Percentiles rank a stretch among this genome's conserved stretches.
phyloP scores from a whole-genome alignment of 2,888 invertebrate genomes.

The Hypomecis atomaria region DNA sequence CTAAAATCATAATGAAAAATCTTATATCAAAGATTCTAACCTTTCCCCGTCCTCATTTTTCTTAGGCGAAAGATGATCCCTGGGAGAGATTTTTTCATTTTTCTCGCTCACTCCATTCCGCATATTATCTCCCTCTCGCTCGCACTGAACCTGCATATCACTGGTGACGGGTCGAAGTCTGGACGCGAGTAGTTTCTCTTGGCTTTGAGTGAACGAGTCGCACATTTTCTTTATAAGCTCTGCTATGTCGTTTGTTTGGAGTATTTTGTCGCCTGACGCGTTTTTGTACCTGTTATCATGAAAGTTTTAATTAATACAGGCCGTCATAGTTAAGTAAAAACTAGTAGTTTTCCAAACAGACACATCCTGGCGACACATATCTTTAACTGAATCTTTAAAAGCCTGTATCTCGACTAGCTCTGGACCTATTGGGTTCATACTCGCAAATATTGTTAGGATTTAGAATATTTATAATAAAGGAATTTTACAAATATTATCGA shows the following conservation, averaged over 20 bases:
- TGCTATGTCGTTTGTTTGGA: slow-evolving; percentile 70
- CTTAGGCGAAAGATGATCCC: slow-evolving; percentile 16
- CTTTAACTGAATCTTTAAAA: too few species aligned
- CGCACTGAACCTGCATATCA: slow-evolving; percentile 74
- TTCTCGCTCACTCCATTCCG: slow-evolving; percentile 15
- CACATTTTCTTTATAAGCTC: slow-evolving; percentile 76
- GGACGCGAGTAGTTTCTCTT: slow-evolving; percentile 60
- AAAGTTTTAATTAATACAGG: too few species aligned
- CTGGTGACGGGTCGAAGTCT: slow-evolving; percentile 54
- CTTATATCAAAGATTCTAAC: background rate
- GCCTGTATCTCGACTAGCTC: background rate
- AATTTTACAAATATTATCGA: too few species aligned
- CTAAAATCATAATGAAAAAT: too few species aligned
- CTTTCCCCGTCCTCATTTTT: slow-evolving; percentile 23
- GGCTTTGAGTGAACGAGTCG: slow-evolving; percentile 68
- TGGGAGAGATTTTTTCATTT: slow-evolving; percentile 18
- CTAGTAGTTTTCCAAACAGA: background rate
- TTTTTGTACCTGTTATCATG: slow-evolving; percentile 64
- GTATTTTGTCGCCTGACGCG: slow-evolving; percentile 66
- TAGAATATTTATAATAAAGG: too few species aligned
- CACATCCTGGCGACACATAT: too few species aligned
- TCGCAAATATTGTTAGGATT: too few species aligned
- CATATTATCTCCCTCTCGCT: slow-evolving; percentile 33
- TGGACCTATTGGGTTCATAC: too few species aligned
- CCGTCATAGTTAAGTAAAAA: background rate